Percentiles rank a stretch among this genome's conserved stretches.
Conservation (phyloP, 2,888 invertebrate genomes). For the Eristalinus sepulchralis region DNA sequence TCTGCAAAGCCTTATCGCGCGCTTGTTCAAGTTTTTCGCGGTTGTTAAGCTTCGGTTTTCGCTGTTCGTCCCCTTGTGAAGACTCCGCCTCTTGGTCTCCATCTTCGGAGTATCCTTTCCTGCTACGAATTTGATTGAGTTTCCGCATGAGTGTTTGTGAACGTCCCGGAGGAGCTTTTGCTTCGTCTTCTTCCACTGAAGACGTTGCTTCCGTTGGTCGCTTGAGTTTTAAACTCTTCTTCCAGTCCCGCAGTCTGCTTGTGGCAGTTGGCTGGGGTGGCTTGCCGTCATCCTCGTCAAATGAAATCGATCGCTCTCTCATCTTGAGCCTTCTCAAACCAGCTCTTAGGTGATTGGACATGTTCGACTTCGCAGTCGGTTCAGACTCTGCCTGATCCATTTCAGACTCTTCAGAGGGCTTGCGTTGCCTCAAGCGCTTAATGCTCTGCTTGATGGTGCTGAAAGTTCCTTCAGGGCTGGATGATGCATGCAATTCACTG, state of each 20-base stretch:
- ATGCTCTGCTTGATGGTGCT: slow-evolving; percentile 75
- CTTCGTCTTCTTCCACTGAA: slow-evolving; percentile 28
- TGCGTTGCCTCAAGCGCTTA: slow-evolving; percentile 75
- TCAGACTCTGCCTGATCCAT: slow-evolving; percentile 69
- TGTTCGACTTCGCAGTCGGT: slow-evolving; percentile 32
- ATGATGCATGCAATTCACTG: slow-evolving; percentile 12
- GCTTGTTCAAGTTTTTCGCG: slow-evolving; percentile 73
- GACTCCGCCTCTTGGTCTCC: slow-evolving; percentile 60
- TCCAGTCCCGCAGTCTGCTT: slow-evolving; percentile 76
- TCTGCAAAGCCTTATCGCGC: slow-evolving; percentile 75
- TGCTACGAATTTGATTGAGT: slow-evolving; percentile 73
- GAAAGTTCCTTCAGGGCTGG: slow-evolving; percentile 61
- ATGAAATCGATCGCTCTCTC: slow-evolving; percentile 67
- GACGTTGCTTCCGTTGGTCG: slow-evolving; percentile 31
- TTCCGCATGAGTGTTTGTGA: slow-evolving; percentile 72
- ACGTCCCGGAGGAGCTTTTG: slow-evolving; percentile 57
- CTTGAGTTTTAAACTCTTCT: slow-evolving; percentile 75
- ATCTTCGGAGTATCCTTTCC: slow-evolving; percentile 72
- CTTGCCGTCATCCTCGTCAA: slow-evolving; percentile 60
- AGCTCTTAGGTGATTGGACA: slow-evolving; percentile 73
- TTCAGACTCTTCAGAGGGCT: slow-evolving; percentile 34
- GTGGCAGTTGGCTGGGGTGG: slow-evolving; percentile 43
- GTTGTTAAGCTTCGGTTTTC: slow-evolving; percentile 65
- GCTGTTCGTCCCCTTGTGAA: slow-evolving; percentile 49
- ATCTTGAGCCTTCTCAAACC: slow-evolving; percentile 75